Evolutionary conservation across 2,113 vertebrate genomes (phyloP).

Genomic region (Eclectus roratus): DNA sequence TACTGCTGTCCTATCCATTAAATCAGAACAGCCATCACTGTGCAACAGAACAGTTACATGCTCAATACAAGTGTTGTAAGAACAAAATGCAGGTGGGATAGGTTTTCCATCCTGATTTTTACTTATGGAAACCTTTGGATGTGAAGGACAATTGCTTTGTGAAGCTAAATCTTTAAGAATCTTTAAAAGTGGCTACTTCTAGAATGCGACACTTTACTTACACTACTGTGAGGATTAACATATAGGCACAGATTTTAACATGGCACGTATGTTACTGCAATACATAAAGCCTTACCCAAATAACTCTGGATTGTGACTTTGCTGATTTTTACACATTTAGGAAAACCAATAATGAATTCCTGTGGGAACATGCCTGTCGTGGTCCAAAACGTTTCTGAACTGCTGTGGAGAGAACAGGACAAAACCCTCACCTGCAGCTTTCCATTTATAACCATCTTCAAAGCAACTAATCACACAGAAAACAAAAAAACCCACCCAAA

Average conservation of each 20-base stretch:
- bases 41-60: not conserved
- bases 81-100: not conserved
- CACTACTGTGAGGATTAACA: not conserved
- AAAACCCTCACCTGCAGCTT: not conserved
- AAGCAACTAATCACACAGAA: accelerated
- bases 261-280: not conserved
- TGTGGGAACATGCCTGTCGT: conserved; percentile 97
- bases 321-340: conserved; percentile 75
- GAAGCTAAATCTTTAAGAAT: not conserved
- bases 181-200: not conserved
- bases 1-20: not conserved
- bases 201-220: not conserved
- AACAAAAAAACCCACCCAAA: too few relatives aligned
- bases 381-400: conserved; percentile 88
- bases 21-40: not conserved
- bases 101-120: not conserved
- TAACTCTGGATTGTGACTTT: conserved; percentile 84
- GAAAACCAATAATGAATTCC: conserved; percentile 87
- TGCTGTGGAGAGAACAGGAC: conserved; percentile 67
- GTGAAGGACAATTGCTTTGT: accelerated
- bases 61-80: not conserved
- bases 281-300: conserved; percentile 74
- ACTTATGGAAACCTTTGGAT: not conserved
- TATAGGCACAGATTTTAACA: not conserved
- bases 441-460: accelerated